Base-by-base conservation (phyloP, 1,140 invertebrate genomes). In the Drosophila mojavensis region DNA sequence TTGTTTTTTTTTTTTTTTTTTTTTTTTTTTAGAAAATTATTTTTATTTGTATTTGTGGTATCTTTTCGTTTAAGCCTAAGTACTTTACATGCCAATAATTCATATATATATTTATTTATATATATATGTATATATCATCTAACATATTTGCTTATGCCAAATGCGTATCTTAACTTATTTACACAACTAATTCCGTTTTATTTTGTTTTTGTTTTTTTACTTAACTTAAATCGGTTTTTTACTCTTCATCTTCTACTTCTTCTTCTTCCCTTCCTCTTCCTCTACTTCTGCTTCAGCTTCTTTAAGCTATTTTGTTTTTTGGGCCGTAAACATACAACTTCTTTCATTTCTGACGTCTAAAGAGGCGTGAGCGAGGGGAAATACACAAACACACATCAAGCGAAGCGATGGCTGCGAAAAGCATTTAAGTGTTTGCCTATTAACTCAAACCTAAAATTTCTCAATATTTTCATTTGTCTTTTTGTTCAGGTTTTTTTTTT, bases 361-460 rank as follows among this genome's bases (percentile, higher is more conserved):
- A 11, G 43, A 17, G 43, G 15, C 43, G n/a, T 4, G 43, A 45
- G 43, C 1, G 33, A 43, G 47, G 48, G 36, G 63, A 43, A 63
- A 64, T 67, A 85, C 65, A 63, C 59, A 63, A 48, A 45, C 76
- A 68, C 53, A 86, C 68, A 71, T 88, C 83, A 86, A 86, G 88
- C 83, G 76, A 71, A 79, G 83, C 82, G 82, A 79, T 88, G 82
- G 82, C 83, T 88, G 76, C 79, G 73, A 82, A 85, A 72, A 81
- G 75, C 78, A 79, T 83, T 89, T 69, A 80, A 80, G 65, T 89
- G 84, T 89, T 88, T 89, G 69, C 53, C 47, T 58, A 60, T 36
- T 66, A 65, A 56, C 47, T 73, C 53, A 67, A 86, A 79, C 60
- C 71, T 70, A 71, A 56, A 60, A 70, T 69, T 80, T 75, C 66